These are phyloP conservation scores for Acleris literana DNA, from an alignment of 2,888 invertebrate species.

Conservation along the genomic window DNA sequence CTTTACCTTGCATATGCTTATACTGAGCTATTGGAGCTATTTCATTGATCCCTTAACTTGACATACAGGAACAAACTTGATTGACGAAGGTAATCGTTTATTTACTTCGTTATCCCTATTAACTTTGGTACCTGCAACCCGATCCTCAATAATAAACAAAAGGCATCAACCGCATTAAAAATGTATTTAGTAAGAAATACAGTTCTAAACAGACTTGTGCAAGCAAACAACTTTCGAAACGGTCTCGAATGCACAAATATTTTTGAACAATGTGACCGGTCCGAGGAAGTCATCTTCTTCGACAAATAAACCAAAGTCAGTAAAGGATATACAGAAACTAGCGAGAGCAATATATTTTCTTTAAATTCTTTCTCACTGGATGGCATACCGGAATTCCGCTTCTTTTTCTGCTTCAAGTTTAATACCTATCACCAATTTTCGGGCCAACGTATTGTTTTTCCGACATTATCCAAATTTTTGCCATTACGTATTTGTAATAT, in stretches of 20 bases:
- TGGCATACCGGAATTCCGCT: background rate
- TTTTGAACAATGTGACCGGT: conserved; percentile 70
- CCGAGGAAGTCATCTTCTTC: conserved; percentile 77
- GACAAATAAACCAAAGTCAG: conserved; percentile 69
- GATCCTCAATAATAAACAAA: background rate
- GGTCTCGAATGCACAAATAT: conserved; percentile 65
- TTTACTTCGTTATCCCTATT: no score
- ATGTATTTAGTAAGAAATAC: conserved; percentile 15
- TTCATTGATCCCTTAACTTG: no score
- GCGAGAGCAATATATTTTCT: conserved; percentile 1
- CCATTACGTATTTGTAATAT: no score
- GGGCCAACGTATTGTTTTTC: no score
- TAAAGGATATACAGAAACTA: conserved; percentile 46
- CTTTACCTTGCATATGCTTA: no score
- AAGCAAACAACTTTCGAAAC: conserved; percentile 50
- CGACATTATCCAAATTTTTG: no score
- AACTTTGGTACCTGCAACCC: no score
- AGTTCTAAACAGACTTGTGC: conserved; percentile 40
- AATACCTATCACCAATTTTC: no score
- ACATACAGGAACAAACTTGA: no score
- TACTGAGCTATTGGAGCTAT: no score
- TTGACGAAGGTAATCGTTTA: no score
- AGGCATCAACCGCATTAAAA: background rate
- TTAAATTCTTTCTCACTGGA: background rate
- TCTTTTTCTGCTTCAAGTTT: no score